Base-by-base conservation (phyloP, 2,113 vertebrate genomes). In the Spea bombifrons region DNA sequence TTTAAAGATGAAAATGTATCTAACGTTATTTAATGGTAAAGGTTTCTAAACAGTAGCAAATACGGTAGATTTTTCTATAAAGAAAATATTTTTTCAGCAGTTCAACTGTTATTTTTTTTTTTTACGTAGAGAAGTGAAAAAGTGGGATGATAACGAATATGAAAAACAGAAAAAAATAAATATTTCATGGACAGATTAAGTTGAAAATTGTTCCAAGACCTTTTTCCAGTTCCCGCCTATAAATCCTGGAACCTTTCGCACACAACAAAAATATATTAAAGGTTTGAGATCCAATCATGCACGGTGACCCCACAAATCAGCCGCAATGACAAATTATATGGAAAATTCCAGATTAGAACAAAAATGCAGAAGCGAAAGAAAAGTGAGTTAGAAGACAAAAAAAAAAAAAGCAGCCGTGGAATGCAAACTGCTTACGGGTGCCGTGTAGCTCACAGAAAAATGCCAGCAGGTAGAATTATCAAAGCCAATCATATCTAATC, bases 401-500 rank as follows among this genome's bases (percentile, higher is more conserved):
- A 59, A 59, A 59, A 3, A 52, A 52, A 52, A 52, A 52, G 9
- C 47, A 83, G 80, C 68, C 17, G 6, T 67, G 84, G 84, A 83
- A 84, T 85, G 80, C 10, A 81, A 84, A 83, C 86, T 87, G 83
- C 85, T 87, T 84, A 82, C 79, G 83, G 61, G 86, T 87, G 85
- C 86, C 82, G 86, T 86, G 82, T 79, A 88, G 87, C 84, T 89
- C 85, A 82, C 86, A 88, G 73, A 80, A 82, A 87, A 87, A 84
- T 85, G 83, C 81, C 81, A 78, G 77, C 88, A 88, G 76, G 82
- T 85, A 86, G 85, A 85, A 83, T 84, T 79, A 89, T 87, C 82
- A 83, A 84, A 89, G 87, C 87, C 89, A 90, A 93, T 91, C 88
- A 89, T 53, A 81, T 86, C 87, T 80, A 75, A 80, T 86, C 85